Base-by-base conservation (phyloP, 2,797 vertebrate species). In the Poeciliopsis turneri region DNA sequence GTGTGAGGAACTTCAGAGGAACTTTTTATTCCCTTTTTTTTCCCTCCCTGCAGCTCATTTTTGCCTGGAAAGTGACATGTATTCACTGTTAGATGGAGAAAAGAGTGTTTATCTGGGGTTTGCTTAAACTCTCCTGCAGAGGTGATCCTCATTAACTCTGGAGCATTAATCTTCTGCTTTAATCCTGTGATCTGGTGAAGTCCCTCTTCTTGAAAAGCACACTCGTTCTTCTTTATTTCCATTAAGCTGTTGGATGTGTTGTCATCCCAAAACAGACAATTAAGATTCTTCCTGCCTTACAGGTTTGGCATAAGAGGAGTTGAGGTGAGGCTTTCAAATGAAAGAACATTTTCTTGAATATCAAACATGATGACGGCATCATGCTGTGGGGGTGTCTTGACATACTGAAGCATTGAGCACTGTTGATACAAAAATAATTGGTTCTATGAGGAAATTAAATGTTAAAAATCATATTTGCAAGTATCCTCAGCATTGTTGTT, bases 1-100 rank as follows among this genome's bases (percentile, higher is more conserved):
- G 41, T 46, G 13, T 70, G n/a, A 45, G 72, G 74, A 70, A 78
- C 83, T 86, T 88, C 77, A 83, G 76, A 87, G 23, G 79, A 72
- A 47, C 72, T 28, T 73, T 72, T 68, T 43, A 39, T 61, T 76
- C 73, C 73, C 47, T 36, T 41, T 41, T 59, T 71, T 66, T 30
- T 45, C 9, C 23, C 41, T n/a, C 12, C 41, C 10, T 41, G 49
- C 71, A 84, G 89, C 84, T 90, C 82, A 75, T 39, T 72, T 47
- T 78, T 51, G n/a, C 72, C 72, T 90, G 69, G 90, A 81, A 89
- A 91, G 88, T 88, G 79, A 83, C 79, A 77, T 74, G 36, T 43
- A 59, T 78, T 84, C 76, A 66, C 70, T 81, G 41, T 66, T 49
- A 41, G 33, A 78, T 68, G 69, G 74, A 68, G 45, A 69, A 72